phyloP scores from a whole-genome alignment of 2,113 vertebrate genomes.

The Prionailurus bengalensis region DNA sequence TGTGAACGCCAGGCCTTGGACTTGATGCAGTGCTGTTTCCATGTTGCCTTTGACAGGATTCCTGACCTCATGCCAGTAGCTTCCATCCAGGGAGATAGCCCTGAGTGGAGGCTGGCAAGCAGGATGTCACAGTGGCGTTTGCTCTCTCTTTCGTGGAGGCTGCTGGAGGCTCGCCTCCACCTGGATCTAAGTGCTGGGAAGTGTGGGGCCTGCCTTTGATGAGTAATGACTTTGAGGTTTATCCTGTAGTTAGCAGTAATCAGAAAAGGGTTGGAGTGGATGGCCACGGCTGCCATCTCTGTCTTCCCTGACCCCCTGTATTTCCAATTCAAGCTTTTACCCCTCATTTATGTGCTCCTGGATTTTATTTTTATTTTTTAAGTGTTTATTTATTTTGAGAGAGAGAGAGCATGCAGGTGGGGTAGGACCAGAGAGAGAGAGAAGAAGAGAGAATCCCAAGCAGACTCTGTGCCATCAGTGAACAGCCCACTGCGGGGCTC shows the following conservation, averaged over 20 bases:
- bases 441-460: too few relatives aligned
- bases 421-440: too few relatives aligned
- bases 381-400: too few relatives aligned
- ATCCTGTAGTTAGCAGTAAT: not conserved
- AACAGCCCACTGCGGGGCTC: too few relatives aligned
- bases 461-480: too few relatives aligned
- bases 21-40: rapidly evolving
- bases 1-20: not conserved
- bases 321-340: not conserved
- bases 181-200: not conserved
- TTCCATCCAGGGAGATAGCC: too few relatives aligned
- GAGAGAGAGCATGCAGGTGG: too few relatives aligned
- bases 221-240: not conserved
- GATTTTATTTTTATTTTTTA: not conserved
- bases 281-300: rapidly evolving
- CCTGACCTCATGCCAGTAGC: not conserved
- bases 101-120: too few relatives aligned
- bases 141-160: rapidly evolving
- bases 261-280: not conserved
- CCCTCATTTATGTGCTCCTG: not conserved
- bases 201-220: rapidly evolving
- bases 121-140: rapidly evolving
- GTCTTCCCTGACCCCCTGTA: rapidly evolving
- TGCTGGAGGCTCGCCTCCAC: rapidly evolving
- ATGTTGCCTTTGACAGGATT: not conserved